A percentile compares a stretch with the other conserved stretches of the same genome.
Conservation (phyloP, 2,113 vertebrate species). For the Rana temporaria region DNA sequence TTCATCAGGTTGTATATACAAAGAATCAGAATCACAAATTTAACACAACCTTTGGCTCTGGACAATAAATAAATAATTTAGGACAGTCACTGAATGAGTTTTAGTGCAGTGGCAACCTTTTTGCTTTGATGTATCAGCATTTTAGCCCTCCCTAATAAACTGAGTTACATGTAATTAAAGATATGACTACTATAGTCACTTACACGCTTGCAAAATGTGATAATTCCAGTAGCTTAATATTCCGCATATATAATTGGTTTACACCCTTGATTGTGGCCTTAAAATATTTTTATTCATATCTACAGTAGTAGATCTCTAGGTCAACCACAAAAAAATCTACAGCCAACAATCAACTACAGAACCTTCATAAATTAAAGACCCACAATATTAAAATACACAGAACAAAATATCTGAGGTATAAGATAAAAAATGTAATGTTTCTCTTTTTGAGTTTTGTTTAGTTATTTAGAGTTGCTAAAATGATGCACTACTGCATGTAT, state of each 20-base stretch:
- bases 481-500: slow-evolving; percentile 95
- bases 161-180: slow-evolving; percentile 79
- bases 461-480: slow-evolving; percentile 92
- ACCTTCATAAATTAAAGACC: slow-evolving; percentile 96
- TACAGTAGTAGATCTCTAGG: slow-evolving; percentile 85
- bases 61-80: slow-evolving; percentile 81
- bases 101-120: slow-evolving; percentile 79
- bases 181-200: slow-evolving; percentile 84
- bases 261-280: slow-evolving; percentile 87
- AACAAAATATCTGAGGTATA: slow-evolving; percentile 99
- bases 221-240: slow-evolving; percentile 85
- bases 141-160: slow-evolving; percentile 72
- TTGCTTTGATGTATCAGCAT: slow-evolving; percentile 72
- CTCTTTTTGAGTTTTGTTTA: slow-evolving; percentile 71
- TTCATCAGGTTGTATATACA: slow-evolving; percentile 77
- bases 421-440: slow-evolving; percentile 96
- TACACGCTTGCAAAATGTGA: slow-evolving; percentile 88
- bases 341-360: slow-evolving; percentile 90
- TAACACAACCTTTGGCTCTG: slow-evolving; percentile 91
- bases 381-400: slow-evolving; percentile 99
- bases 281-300: slow-evolving; percentile 81
- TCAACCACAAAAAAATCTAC: slow-evolving; percentile 92
- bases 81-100: slow-evolving; percentile 72
- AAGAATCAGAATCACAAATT: slow-evolving; percentile 68
- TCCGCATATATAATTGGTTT: slow-evolving; percentile 88